Percentiles rank a stretch among this genome's conserved stretches.
Conservation (phyloP, 2,888 invertebrate species). For the Ctena decussata region DNA sequence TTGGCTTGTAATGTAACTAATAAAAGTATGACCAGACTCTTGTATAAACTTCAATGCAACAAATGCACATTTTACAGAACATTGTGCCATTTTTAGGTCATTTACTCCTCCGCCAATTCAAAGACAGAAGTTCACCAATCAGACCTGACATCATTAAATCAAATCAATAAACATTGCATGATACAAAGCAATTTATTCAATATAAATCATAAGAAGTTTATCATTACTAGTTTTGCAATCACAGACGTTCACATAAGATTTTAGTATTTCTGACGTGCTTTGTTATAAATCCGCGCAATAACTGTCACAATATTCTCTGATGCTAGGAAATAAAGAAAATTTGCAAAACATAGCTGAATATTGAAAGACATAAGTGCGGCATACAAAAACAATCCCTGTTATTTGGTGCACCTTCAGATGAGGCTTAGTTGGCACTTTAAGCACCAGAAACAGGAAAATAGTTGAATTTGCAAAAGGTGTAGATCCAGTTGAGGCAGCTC, state of each 20-base stretch:
- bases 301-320: background rate
- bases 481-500: too few species aligned
- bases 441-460: too few species aligned
- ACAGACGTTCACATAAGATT: background rate
- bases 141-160: conserved; percentile 7
- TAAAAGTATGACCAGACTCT: too few species aligned
- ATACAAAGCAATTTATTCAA: conserved; percentile 12
- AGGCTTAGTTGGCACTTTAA: too few species aligned
- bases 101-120: too few species aligned
- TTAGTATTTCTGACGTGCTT: conserved; percentile 8
- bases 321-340: background rate
- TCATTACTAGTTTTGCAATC: background rate
- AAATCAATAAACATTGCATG: conserved; percentile 16
- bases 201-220: conserved; percentile 16
- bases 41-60: too few species aligned
- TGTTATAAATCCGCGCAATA: background rate
- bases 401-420: background rate
- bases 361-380: background rate
- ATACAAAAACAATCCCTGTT: background rate
- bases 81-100: too few species aligned
- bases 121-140: background rate
- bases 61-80: too few species aligned
- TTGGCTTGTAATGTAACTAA: too few species aligned
- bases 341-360: conserved; percentile 6
- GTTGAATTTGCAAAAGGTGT: too few species aligned